Conservation (phyloP, 2,113 vertebrate genomes). For the Mobula birostris region DNA sequence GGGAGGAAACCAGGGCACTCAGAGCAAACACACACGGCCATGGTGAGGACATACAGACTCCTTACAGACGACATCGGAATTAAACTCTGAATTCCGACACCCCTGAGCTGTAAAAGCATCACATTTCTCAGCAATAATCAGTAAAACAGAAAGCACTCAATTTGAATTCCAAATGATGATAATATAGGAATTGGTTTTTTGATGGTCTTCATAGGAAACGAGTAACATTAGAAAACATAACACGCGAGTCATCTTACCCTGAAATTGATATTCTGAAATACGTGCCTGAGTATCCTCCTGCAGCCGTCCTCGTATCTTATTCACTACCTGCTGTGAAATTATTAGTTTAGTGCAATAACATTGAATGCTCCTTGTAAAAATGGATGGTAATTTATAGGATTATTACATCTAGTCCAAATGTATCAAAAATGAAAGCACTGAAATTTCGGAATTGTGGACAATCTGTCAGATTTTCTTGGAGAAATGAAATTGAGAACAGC, state of each 20-base stretch:
- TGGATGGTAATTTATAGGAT: slow-evolving; percentile 59
- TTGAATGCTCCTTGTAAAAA: slow-evolving; percentile 57
- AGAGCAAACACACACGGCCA: too few species aligned
- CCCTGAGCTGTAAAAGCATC: too few species aligned
- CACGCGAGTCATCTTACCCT: slow-evolving; percentile 37
- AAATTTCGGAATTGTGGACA: slow-evolving; percentile 62
- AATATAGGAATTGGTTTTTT: neutral
- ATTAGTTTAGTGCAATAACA: slow-evolving; percentile 63
- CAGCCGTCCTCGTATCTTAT: slow-evolving; percentile 65
- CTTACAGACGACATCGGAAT: too few species aligned
- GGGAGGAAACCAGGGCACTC: too few species aligned
- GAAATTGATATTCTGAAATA: slow-evolving; percentile 61
- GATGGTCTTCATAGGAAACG: neutral
- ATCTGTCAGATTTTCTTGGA: slow-evolving; percentile 56
- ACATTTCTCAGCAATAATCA: neutral
- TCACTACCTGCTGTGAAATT: slow-evolving; percentile 60
- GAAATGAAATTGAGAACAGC: slow-evolving; percentile 60
- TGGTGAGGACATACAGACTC: too few species aligned
- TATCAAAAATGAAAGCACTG: slow-evolving; percentile 64
- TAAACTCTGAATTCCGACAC: too few species aligned
- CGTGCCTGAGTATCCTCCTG: slow-evolving; percentile 45
- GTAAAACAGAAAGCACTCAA: neutral
- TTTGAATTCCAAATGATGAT: slow-evolving; percentile 11
- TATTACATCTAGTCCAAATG: slow-evolving; percentile 65
- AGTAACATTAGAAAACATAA: slow-evolving; percentile 9